Percentiles rank a stretch among this genome's conserved stretches.
Conservation (phyloP, 64 coral and sea anemone species). For the Pachyseris speciosa region DNA sequence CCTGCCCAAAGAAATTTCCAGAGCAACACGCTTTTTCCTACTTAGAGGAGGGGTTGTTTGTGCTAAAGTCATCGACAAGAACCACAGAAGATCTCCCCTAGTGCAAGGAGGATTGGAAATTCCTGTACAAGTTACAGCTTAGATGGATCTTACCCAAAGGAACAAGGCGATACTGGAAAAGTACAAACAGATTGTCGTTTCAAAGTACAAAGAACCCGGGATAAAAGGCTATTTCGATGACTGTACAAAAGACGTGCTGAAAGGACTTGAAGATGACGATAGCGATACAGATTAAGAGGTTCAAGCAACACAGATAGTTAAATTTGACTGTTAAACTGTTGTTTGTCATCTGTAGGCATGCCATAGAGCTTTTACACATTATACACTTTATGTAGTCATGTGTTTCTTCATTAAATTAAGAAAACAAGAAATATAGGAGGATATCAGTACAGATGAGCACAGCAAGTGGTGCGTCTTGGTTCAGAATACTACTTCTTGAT, state of each 20-base stretch:
- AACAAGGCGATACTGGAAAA: neutral
- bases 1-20: constrained; percentile 42
- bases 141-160: constrained; percentile 1
- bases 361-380: constrained; percentile 1
- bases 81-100: constrained; percentile 33
- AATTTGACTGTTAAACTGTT: neutral
- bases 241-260: constrained; percentile 14
- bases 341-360: neutral
- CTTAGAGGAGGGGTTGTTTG: constrained; percentile 33
- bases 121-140: neutral
- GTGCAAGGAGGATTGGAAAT: constrained; percentile 43
- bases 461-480: too few species aligned
- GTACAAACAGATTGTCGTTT: neutral
- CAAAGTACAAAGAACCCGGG: neutral
- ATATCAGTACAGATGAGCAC: too few species aligned
- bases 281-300: neutral
- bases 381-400: neutral
- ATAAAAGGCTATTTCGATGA: neutral
- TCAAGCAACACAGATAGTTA: too few species aligned
- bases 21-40: constrained; percentile 47
- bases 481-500: too few species aligned
- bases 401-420: neutral
- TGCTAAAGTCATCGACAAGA: constrained; percentile 32
- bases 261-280: neutral
- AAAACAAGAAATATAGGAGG: constrained; percentile 13